These are phyloP conservation scores for Porites rus DNA, from an alignment of 92 coral and sea anemone genomes.

Conservation along the genomic window DNA sequence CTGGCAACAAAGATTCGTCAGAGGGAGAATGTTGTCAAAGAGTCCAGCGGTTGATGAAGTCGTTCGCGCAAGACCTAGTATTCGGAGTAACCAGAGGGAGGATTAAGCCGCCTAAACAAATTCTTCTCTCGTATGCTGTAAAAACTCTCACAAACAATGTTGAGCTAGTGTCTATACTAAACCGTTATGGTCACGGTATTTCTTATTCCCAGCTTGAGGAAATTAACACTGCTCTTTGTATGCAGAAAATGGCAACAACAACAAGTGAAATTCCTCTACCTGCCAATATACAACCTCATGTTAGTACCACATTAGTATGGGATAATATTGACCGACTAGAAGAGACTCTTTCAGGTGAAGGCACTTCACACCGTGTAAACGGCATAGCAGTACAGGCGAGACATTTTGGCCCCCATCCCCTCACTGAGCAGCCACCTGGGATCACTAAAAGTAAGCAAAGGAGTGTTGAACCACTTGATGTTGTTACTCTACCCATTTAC, in stretches of 20 bases:
- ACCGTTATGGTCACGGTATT: neutral
- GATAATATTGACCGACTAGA: slow-evolving; percentile 68
- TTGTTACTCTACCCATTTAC: slow-evolving; percentile 27
- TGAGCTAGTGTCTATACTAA: slow-evolving; percentile 42
- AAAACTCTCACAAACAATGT: slow-evolving; percentile 39
- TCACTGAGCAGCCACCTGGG: neutral
- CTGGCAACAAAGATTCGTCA: slow-evolving; percentile 25
- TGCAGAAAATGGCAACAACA: slow-evolving; percentile 53
- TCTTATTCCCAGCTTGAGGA: slow-evolving; percentile 66
- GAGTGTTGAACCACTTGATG: slow-evolving; percentile 40
- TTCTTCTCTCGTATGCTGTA: slow-evolving; percentile 35
- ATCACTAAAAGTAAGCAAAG: slow-evolving; percentile 44
- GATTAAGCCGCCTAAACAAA: slow-evolving; percentile 46
- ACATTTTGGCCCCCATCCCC: slow-evolving; percentile 39
- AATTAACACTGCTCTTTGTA: slow-evolving; percentile 62
- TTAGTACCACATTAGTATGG: slow-evolving; percentile 60
- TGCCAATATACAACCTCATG: slow-evolving; percentile 44
- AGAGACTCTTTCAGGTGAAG: slow-evolving; percentile 62
- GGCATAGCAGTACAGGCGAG: slow-evolving; percentile 63
- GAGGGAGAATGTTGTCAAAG: slow-evolving; percentile 16
- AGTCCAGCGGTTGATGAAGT: slow-evolving; percentile 36
- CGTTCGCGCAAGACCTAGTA: slow-evolving; percentile 32
- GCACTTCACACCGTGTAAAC: slow-evolving; percentile 58
- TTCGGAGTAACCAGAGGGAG: slow-evolving; percentile 37
- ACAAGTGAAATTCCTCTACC: slow-evolving; percentile 54